Evolutionary conservation across 1,140 invertebrate species (phyloP).

Genomic region (Triops cancriformis): DNA sequence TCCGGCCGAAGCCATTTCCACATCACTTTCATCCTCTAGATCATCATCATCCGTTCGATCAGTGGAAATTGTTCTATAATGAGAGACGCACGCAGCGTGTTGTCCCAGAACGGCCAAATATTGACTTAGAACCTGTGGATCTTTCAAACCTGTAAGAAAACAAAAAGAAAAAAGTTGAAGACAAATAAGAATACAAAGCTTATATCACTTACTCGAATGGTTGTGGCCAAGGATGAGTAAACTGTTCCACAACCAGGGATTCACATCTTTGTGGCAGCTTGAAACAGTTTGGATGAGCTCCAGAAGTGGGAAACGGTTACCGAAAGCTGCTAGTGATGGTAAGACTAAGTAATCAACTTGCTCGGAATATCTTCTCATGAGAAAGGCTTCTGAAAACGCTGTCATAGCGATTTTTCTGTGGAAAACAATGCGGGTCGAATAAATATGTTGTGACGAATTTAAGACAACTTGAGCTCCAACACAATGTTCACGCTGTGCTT

Average conservation of each 20-base stretch:
- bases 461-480: too few species aligned
- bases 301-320: constrained; percentile 38
- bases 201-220: constrained; percentile 21
- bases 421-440: not conserved
- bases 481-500: too few species aligned
- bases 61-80: not conserved
- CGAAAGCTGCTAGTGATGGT: constrained; percentile 39
- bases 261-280: constrained; percentile 23
- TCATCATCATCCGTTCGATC: not conserved
- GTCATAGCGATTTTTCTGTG: constrained; percentile 21
- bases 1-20: not conserved
- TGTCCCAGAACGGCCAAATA: not conserved
- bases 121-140: not conserved
- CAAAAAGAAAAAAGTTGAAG: too few species aligned
- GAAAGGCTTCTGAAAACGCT: constrained; percentile 28
- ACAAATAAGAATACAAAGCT: too few species aligned
- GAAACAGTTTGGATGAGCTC: constrained; percentile 37
- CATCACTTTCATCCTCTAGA: not conserved
- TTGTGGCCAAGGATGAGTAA: constrained; percentile 37
- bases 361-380: constrained; percentile 37
- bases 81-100: not conserved
- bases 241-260: constrained; percentile 38
- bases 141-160: not conserved
- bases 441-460: too few species aligned
- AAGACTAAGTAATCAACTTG: constrained; percentile 39